Conservation (phyloP, 2,797 vertebrate genomes). For the Macrochelys suwanniensis region DNA sequence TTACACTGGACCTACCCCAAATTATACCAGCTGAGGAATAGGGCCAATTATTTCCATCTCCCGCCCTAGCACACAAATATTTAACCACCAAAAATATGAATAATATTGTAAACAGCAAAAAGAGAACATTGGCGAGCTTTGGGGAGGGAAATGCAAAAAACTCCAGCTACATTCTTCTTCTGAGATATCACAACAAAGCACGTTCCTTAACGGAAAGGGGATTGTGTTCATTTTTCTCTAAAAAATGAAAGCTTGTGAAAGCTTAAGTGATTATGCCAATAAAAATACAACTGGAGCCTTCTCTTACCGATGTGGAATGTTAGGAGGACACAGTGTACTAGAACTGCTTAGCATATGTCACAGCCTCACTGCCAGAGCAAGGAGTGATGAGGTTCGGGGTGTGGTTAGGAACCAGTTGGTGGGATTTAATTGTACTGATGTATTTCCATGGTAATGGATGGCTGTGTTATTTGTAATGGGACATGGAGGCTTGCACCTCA, state of each 20-base stretch:
- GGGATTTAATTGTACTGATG: neutral
- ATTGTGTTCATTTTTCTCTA: constrained; percentile 1
- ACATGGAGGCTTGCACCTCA: neutral
- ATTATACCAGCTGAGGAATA: constrained; percentile 45
- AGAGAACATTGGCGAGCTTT: neutral
- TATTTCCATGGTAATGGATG: neutral
- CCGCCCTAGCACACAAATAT: neutral
- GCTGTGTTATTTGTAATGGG: accelerated
- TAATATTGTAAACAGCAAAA: constrained; percentile 24
- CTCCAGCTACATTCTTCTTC: constrained; percentile 46
- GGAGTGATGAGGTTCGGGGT: neutral
- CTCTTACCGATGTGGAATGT: neutral
- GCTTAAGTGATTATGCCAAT: neutral
- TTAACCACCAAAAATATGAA: constrained; percentile 13
- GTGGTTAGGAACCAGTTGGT: neutral
- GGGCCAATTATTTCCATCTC: neutral
- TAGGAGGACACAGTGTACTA: neutral
- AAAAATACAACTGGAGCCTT: neutral
- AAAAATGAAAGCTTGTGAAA: neutral
- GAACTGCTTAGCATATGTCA: neutral
- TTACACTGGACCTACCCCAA: neutral
- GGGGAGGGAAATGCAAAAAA: constrained; percentile 44
- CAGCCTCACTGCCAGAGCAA: too few relatives aligned
- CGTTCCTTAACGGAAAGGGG: constrained; percentile 29
- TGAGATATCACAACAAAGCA: constrained; percentile 44